phyloP scores from a whole-genome alignment of 2,797 vertebrate species.

The Melanotaenia boesemani region DNA sequence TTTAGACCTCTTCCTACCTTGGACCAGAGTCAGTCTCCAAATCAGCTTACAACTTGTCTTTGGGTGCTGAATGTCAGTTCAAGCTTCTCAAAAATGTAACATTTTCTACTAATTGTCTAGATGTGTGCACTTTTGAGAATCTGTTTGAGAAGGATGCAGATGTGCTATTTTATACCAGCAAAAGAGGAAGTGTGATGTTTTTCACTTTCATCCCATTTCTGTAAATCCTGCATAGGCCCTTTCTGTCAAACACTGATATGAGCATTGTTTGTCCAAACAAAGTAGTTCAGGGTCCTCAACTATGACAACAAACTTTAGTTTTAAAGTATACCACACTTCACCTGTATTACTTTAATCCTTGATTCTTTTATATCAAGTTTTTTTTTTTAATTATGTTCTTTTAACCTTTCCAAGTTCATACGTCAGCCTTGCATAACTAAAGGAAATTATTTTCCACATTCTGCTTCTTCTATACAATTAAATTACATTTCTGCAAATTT shows the following conservation, averaged over 20 bases:
- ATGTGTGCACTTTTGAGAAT: background rate
- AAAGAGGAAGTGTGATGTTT: slow-evolving; percentile 67
- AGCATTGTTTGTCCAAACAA: slow-evolving; percentile 1
- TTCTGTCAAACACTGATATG: background rate
- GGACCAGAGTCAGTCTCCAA: slow-evolving; percentile 7
- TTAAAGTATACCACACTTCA: slow-evolving; percentile 26
- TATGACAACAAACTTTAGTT: slow-evolving; percentile 3
- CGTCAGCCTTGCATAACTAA: slow-evolving; percentile 52
- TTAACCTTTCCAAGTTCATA: slow-evolving; percentile 46
- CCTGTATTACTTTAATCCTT: slow-evolving; percentile 27
- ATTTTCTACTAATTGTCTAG: background rate
- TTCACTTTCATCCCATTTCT: slow-evolving; percentile 26
- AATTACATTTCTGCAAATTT: background rate
- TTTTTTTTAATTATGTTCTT: slow-evolving; percentile 43
- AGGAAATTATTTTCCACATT: slow-evolving; percentile 40
- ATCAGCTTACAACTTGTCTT: slow-evolving; percentile 1
- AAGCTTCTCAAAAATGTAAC: background rate
- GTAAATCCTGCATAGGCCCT: background rate
- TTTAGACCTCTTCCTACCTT: slow-evolving; percentile 52
- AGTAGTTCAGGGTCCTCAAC: slow-evolving; percentile 1
- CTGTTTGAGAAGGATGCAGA: background rate
- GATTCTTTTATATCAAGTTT: slow-evolving; percentile 27
- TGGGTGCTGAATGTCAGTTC: background rate
- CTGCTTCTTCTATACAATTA: slow-evolving; percentile 41
- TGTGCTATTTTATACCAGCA: slow-evolving; percentile 34